A percentile compares a stretch with the other conserved stretches of the same genome.
These are phyloP conservation scores for Armadillidium nasatum DNA, from an alignment of 1,140 invertebrate genomes.

Conservation along the genomic window DNA sequence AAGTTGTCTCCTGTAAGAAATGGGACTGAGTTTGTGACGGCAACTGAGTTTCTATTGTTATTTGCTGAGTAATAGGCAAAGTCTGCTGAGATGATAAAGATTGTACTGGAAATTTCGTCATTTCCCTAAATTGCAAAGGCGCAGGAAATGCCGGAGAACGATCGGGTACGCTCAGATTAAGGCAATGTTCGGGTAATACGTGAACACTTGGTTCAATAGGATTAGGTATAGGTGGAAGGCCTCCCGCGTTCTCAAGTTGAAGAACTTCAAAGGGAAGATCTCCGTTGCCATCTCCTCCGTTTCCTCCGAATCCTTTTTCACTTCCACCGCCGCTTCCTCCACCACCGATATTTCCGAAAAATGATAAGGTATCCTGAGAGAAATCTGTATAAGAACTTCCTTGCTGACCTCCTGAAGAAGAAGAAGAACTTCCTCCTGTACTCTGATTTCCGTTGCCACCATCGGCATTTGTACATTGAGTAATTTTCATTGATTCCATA, in stretches of 20 bases:
- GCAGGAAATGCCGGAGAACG: background rate
- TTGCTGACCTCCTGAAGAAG: background rate
- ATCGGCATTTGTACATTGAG: background rate
- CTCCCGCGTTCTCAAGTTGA: background rate
- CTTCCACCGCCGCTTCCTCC: background rate
- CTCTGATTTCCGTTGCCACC: background rate
- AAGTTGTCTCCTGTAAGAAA: background rate
- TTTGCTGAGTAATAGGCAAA: background rate
- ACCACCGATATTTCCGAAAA: background rate
- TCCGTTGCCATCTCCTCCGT: background rate
- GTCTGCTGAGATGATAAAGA: background rate
- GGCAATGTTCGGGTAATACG: background rate
- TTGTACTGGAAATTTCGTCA: background rate
- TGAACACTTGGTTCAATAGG: background rate
- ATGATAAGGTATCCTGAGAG: background rate
- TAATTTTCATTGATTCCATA: conserved; percentile 2
- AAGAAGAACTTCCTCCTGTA: background rate
- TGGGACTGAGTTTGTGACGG: background rate
- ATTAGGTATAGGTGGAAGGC: background rate
- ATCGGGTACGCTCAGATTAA: background rate
- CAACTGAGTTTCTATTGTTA: background rate
- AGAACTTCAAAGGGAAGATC: background rate
- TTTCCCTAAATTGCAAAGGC: background rate
- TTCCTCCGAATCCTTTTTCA: background rate
- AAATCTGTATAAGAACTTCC: background rate